Evolutionary conservation across 2,888 invertebrate species (phyloP).

Genomic region (Syrista parreyssii): DNA sequence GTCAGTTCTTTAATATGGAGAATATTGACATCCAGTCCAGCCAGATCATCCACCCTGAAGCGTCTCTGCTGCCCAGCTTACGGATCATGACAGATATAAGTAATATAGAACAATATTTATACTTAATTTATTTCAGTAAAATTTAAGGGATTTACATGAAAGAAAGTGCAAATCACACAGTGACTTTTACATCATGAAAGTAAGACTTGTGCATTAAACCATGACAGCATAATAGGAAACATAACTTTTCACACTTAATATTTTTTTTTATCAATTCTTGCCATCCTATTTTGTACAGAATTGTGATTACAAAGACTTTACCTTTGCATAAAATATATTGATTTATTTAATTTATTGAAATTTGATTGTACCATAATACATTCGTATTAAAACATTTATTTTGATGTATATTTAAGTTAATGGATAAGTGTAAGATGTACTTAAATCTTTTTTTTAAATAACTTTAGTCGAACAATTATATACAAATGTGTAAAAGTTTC

Average conservation of each 20-base stretch:
- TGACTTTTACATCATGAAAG: neutral
- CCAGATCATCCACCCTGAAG: slow-evolving; percentile 28
- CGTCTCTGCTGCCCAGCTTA: slow-evolving; percentile 31
- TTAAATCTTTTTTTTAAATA: neutral
- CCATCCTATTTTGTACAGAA: neutral
- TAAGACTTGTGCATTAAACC: neutral
- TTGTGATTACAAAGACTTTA: neutral
- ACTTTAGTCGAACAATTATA: neutral
- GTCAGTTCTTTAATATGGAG: slow-evolving; percentile 76
- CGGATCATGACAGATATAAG: slow-evolving; percentile 28
- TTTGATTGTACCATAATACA: neutral
- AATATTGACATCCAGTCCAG: slow-evolving; percentile 70
- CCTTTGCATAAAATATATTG: neutral
- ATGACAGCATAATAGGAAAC: neutral
- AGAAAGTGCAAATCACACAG: neutral
- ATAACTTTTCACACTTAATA: neutral
- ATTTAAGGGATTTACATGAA: neutral
- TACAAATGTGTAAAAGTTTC: neutral
- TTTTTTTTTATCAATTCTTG: neutral
- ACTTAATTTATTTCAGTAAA: neutral
- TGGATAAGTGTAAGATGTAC: neutral
- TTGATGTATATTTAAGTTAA: neutral
- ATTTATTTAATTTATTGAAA: neutral
- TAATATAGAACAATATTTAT: neutral
- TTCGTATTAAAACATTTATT: neutral